Evolutionary conservation across 2,888 invertebrate species (phyloP), one percentile per base, ranked within the genome.

Genomic region (Himalopsyche tibetana): DNA sequence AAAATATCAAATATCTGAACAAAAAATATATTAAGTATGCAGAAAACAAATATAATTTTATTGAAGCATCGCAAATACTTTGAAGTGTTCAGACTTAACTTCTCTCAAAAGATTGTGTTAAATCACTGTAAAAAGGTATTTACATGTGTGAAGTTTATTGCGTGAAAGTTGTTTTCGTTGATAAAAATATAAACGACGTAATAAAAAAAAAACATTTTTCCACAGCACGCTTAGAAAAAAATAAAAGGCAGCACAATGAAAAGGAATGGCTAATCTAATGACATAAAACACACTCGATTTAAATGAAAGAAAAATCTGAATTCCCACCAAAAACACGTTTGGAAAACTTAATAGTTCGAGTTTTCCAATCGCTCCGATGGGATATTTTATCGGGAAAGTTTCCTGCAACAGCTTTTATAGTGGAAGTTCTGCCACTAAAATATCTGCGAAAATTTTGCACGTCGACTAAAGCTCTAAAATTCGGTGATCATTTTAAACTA

Each of bases 311-410:
- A 63, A 63, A 63, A 63, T 63, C 19, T 6, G 63, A 63, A 63
- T 63, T 63, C 19, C 19, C 63, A 28, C 63, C 63, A 15, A 63
- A 63, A 63, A 63, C 63, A 63, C 63, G 63, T 63, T 63, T 63
- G 63, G 8, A 19, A 63, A 63, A 63, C 63, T 63, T 63, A 63
- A 63, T 63, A 63, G 63, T 63, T 63, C 55, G 40, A 45, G 81
- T 81, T 80, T 84, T 84, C 84, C 84, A 81, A 84, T 84, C 80
- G 80, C 80, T 56, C 84, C 84, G 81, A 84, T 84, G 81, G 84
- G 81, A 84, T 81, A 81, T 80, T 80, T 80, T 55, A 84, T 80
- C 80, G 56, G 40, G 11, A 79, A 84, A 84, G 55, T 84, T 84
- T 84, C 55, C 19, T 38, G 40, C 84, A 45, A 36, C 42, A 81